These are phyloP conservation scores for Ptiloglossa arizonensis DNA, from an alignment of 1,140 invertebrate species.

Conservation along the genomic window DNA sequence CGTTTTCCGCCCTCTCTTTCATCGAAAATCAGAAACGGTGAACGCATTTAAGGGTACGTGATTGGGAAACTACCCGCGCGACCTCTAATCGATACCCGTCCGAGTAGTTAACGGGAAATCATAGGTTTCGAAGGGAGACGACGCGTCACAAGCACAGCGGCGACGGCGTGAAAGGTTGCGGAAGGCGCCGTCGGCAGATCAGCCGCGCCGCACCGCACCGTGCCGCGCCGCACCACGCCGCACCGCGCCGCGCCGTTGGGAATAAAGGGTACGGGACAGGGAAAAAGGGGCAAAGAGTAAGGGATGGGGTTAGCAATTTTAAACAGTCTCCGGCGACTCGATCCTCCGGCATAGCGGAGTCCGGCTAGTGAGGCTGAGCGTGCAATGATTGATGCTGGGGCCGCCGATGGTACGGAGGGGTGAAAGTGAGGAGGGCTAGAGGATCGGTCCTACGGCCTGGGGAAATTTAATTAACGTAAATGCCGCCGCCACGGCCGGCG, in stretches of 20 bases:
- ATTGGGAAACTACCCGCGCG: conserved; percentile 43
- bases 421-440: conserved; percentile 58
- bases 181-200: conserved; percentile 46
- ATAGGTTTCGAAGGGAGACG: conserved; percentile 56
- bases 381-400: conserved; percentile 79
- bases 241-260: conserved; percentile 8
- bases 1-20: conserved; percentile 26
- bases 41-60: conserved; percentile 51
- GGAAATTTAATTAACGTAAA: conserved; percentile 83
- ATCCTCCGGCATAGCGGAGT: conserved; percentile 67
- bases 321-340: conserved; percentile 70
- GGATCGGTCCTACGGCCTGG: conserved; percentile 67
- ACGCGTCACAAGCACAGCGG: conserved; percentile 46
- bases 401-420: conserved; percentile 62
- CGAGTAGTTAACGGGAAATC: conserved; percentile 61
- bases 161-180: conserved; percentile 30
- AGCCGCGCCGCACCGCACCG: conserved; percentile 24
- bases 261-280: conserved; percentile 22
- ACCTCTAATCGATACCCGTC: conserved; percentile 59
- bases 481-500: conserved; percentile 76
- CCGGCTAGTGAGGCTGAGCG: conserved; percentile 71
- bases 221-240: conserved; percentile 21
- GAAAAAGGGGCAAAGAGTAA: background rate
- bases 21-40: conserved; percentile 48
- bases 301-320: conserved; percentile 53